A percentile compares a stretch with the other conserved stretches of the same genome.
Conservation (phyloP, 2,797 vertebrate genomes). For the Sarcophilus harrisii region DNA sequence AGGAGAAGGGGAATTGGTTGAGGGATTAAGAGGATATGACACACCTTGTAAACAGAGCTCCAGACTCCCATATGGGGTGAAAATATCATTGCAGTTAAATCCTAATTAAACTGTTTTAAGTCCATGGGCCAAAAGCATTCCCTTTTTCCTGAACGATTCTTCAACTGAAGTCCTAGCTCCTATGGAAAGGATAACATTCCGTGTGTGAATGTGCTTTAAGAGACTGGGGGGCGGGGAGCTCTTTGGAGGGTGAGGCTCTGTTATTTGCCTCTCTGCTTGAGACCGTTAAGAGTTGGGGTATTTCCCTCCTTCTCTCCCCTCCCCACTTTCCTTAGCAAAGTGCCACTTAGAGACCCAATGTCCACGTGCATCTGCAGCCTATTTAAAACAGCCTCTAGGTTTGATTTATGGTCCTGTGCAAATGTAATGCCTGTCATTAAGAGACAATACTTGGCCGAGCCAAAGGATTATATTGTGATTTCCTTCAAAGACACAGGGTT, state of each 20-base stretch:
- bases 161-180: slow-evolving; percentile 41
- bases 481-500: slow-evolving; percentile 63
- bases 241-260: accelerated
- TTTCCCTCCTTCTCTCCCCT: background rate
- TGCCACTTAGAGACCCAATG: slow-evolving; percentile 75
- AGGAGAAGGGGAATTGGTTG: slow-evolving; percentile 41
- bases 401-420: slow-evolving; percentile 83
- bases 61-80: slow-evolving; percentile 72
- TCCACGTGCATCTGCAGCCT: slow-evolving; percentile 80
- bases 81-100: slow-evolving; percentile 68
- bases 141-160: slow-evolving; percentile 62
- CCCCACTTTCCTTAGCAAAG: slow-evolving; percentile 47
- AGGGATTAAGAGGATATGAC: slow-evolving; percentile 74
- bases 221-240: accelerated
- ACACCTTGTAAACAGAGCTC: slow-evolving; percentile 81
- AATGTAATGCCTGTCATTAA: slow-evolving; percentile 81
- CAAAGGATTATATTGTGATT: slow-evolving; percentile 76
- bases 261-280: slow-evolving; percentile 31
- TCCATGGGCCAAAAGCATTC: slow-evolving; percentile 42
- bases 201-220: slow-evolving; percentile 11
- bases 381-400: slow-evolving; percentile 77
- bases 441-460: slow-evolving; percentile 75
- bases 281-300: accelerated
- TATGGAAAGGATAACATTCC: background rate
- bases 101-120: slow-evolving; percentile 77